Evolutionary conservation across 1,140 invertebrate genomes (phyloP), one percentile per base, ranked within the genome.

Genomic region (Drosophila erecta): DNA sequence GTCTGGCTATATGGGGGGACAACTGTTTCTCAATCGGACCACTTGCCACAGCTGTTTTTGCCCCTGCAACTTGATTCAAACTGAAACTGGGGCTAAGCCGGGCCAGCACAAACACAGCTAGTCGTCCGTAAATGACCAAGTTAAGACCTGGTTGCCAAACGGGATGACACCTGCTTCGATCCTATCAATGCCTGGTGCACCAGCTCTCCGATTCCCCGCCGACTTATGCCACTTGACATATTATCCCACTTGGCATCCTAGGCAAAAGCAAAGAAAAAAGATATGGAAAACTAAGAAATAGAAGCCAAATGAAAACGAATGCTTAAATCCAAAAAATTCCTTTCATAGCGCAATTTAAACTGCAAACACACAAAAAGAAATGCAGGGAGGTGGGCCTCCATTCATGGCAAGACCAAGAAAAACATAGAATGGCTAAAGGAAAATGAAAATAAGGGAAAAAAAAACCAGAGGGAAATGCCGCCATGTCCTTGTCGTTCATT

Each of bases 311-410:
- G 71, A 77, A 74, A 64, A 77, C 70, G 84, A 84, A 77, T 73
- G 66, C 72, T 83, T 87, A 84, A 87, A 89, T 89, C 84, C 79
- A 67, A 83, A 86, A 84, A 80, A 80, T 84, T 80, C 79, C 65
- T 84, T 87, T 87, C 84, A 87, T 65, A 64, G 64, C 77, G 85
- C 84, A 84, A 87, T 90, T 87, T 87, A 90, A 87, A 89, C 79
- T 79, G 84, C 71, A 87, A 89, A 84, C 67, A 84, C 43, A 78
- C 53, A 64, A 41, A 66, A 49, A 61, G 44, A n/a, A 62, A 22
- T 17, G 67, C 22, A 53, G 55, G 46, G 44, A 47, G 24, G 47
- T 59, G 55, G 56, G 61, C 83, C 75, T 81, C 81, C 78, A 81
- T 73, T 78, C 69, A 81, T 71, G 56, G 64, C 77, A 78, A 40